These are phyloP conservation scores for Numida meleagris DNA, from an alignment of 2,113 vertebrate species.

Conservation along the genomic window DNA sequence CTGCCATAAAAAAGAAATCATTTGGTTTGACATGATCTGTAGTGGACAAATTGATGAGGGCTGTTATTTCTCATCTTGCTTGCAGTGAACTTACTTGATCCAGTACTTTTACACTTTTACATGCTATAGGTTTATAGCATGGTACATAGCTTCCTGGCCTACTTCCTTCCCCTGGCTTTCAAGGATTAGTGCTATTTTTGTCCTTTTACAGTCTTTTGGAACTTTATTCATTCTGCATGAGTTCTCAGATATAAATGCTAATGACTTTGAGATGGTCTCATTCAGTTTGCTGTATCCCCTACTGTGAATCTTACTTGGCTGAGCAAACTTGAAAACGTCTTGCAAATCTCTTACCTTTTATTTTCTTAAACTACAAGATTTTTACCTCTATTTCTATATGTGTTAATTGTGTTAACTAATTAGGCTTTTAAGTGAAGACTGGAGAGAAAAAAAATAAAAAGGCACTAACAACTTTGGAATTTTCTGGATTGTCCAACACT, in stretches of 20 bases:
- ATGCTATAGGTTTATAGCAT: neutral
- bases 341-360: neutral
- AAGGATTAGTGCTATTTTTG: slow-evolving; percentile 10
- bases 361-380: neutral
- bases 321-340: slow-evolving; percentile 12
- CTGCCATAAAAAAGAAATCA: slow-evolving; percentile 1
- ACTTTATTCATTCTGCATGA: slow-evolving; percentile 10
- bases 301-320: slow-evolving; percentile 35
- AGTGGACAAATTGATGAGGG: neutral
- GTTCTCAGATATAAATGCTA: slow-evolving; percentile 23
- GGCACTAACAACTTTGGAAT: neutral
- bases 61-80: neutral
- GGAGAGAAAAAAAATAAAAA: neutral
- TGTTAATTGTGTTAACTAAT: neutral
- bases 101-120: neutral
- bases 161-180: neutral
- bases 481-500: neutral
- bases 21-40: slow-evolving; percentile 6
- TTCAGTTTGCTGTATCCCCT: slow-evolving; percentile 25
- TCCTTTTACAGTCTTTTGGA: neutral
- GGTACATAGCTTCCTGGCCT: neutral
- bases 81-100: neutral
- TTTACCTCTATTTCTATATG: neutral
- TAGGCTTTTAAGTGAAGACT: neutral
- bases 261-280: neutral